These are phyloP conservation scores for Aporophyla lueneburgensis DNA, from an alignment of 2,888 invertebrate species.

Conservation along the genomic window DNA sequence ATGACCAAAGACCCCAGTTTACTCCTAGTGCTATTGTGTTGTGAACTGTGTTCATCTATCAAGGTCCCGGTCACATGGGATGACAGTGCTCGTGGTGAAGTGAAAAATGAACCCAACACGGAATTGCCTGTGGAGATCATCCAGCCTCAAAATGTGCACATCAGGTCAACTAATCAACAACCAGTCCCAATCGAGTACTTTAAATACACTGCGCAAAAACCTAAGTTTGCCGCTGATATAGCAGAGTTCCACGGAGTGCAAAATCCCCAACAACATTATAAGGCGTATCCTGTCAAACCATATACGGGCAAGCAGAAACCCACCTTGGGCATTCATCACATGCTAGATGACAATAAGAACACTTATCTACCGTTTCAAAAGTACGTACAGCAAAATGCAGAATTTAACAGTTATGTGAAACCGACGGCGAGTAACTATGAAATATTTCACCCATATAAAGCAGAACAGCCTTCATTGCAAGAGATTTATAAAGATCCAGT, in stretches of 20 bases:
- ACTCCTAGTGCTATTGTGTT: conserved; percentile 80
- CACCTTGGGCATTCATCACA: conserved; percentile 80
- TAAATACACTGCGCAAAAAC: conserved; percentile 84
- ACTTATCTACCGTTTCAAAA: conserved; percentile 78
- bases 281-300: conserved; percentile 81
- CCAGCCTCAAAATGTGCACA: conserved; percentile 57
- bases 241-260: conserved; percentile 84
- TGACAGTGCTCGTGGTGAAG: conserved; percentile 80
- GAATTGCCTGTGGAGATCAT: conserved; percentile 65
- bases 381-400: conserved; percentile 74
- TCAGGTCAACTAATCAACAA: conserved; percentile 22
- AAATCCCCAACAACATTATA: conserved; percentile 81
- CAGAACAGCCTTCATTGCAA: conserved; percentile 82
- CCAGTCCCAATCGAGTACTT: conserved; percentile 82
- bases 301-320: conserved; percentile 77
- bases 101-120: conserved; percentile 68
- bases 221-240: conserved; percentile 83
- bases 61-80: conserved; percentile 84
- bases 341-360: conserved; percentile 74
- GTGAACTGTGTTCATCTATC: conserved; percentile 81
- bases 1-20: conserved; percentile 75
- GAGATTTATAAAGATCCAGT: conserved; percentile 84
- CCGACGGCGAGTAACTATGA: conserved; percentile 82
- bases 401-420: conserved; percentile 64
- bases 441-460: conserved; percentile 86